Base-by-base conservation (phyloP, 2,113 vertebrate species). In the Trematocara zebra region DNA sequence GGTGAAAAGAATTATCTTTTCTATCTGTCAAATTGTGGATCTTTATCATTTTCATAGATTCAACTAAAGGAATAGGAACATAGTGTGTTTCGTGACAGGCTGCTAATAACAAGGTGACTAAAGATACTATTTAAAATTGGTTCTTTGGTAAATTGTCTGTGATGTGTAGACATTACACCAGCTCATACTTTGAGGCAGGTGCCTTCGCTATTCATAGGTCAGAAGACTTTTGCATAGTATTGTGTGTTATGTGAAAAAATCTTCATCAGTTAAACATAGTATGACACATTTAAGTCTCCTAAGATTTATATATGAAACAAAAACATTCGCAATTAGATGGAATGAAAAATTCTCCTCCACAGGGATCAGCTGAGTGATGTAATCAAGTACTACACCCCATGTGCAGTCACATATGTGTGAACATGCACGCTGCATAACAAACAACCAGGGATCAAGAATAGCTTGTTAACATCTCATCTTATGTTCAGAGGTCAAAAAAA, bases 391-490 rank as follows among this genome's bases (percentile, higher is more conserved):
- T 33, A 10, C 33, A 81, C 18, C 14, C 15, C 11, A n/a, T 28
- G 52, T 80, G 56, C 12, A 8, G 57, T 4, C 9, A 42, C 74
- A 79, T 61, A 42, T 79, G 72, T 76, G 80, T 37, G 11, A 64
- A 47, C 35, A 57, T 40, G 69, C 61, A 44, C 20, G 76, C 72
- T 42, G 44, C 26, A 78, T 81, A 59, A 82, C 82, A 80, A 56
- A 79, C 90, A 89, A 52, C 20, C n/a, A 1, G 72, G 67, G 57
- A 91, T 84, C 44, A 64, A 85, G n/a, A 31, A 57, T 57, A 74
- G 88, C 85, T 86, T 81, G 85, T 88, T 89, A 83, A 81, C 81
- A 85, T 37, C 85, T 81, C 80, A 33, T 52, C 64, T 35, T 72
- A 84, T 81, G 85, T 52, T 76, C 42, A 35, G 86, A 76, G 84